Evolutionary conservation across 2,113 vertebrate genomes (phyloP), one percentile per base, ranked within the genome.

Genomic region (Ciconia boyciana): DNA sequence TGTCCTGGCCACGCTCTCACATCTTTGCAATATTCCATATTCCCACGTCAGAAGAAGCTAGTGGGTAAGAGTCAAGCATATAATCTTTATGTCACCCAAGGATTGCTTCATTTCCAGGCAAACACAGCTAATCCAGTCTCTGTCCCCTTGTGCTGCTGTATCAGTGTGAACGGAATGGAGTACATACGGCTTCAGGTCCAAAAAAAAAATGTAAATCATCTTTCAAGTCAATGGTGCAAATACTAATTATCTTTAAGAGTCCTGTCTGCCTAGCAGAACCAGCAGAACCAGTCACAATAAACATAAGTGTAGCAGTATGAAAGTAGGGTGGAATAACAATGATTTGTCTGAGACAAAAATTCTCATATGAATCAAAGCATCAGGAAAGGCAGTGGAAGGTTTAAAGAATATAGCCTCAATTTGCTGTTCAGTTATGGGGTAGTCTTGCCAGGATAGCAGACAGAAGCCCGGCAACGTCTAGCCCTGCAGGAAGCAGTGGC

Each of bases 271-370:
- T 84, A 61, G 94, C 48, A 91, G 46, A 96, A 97, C 93, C 64
- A 90, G 97, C 70, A 88, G 62, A 95, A 93, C 95, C 46, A 88
- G 94, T 83, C 62, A 83, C 44, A 74, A 52, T 85, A 87, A 89
- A 88, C 21, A 57, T 2, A 94, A 89, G 77, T 71, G n/a, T 68
- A 90, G 60, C 80, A 93, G 18, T n/a, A 52, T 58, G 51, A 89
- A 81, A 92, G 72, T 17, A 78, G 29, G 34, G 34, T 91, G 28
- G 54, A 91, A 90, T 69, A 91, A 87, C 82, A 94, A 90, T 87
- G 8, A 91, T 65, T 79, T 83, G 34, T 80, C 51, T 62, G 62
- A 55, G 36, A 76, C 43, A 64, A 64, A 17, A 54, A 44, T 49
- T 74, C 10, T 52, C 32, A 29, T 14, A 60, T 36, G 17, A 72